Base-by-base conservation (phyloP, 2,113 vertebrate species). In the Syngnathus scovelli region DNA sequence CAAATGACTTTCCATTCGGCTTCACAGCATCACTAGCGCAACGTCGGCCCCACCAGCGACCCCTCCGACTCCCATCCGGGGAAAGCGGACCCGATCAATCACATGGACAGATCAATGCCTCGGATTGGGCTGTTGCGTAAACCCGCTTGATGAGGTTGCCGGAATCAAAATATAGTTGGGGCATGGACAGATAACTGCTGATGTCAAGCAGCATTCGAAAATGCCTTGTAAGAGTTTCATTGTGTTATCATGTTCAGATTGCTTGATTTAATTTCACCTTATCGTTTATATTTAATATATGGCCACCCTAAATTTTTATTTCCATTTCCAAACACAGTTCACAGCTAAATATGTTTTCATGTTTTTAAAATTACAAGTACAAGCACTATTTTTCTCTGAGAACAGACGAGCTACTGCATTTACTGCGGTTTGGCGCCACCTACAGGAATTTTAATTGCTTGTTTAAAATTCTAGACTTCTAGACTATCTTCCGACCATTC, bases 51-150 rank as follows among this genome's bases (percentile, higher is more conserved):
- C 66, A 46, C 27, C 2, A 23, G 37, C 68, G 54, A 66, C 48
- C 48, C 3, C 10, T 49, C 70, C 64, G 23, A 63, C 62, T 72
- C 68, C 75, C 70, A 78, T 76, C 82, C 68, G 71, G 77, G 70
- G 69, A 21, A 18, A 73, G 71, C 54, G 5, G 59, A 69, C 72
- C 52, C 15, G 27, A 86, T 89, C 81, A 69, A 87, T 89, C 74
- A 60, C 64, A 65, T 56, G 60, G 64, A 76, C 19, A 12, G 78
- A 86, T 89, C 86, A 68, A 89, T 89, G 70, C 74, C 76, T 76
- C 78, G 72, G 78, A 87, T 87, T 80, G 79, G 79, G 56, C 58
- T 48, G 78, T 89, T 89, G 74, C 78, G 37, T 87, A 89, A 89
- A 77, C 64, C 41, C 15, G 61, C 71, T 69, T 78, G 80, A 83